Evolutionary conservation across 2,888 invertebrate genomes (phyloP), one percentile per base, ranked within the genome.

Genomic region (Furcula furcula): DNA sequence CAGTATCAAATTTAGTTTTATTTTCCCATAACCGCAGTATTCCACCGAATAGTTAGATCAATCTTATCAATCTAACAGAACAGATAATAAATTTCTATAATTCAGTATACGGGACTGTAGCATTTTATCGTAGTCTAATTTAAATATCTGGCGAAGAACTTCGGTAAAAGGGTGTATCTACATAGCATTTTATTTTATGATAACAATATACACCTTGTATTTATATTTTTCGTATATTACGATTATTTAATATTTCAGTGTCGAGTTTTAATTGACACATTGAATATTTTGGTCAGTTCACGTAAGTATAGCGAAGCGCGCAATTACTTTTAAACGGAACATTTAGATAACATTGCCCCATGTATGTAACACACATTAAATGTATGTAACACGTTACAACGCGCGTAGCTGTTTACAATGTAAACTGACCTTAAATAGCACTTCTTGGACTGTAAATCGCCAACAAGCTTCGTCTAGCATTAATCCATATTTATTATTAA

Each of bases 401-500:
- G 23, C 23, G 23, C 12, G 23, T 23, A 12, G 7, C 2, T 12
- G 23, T 23, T 23, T 23, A 23, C 23, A 15, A 37, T 31, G 35
- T 50, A 42, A 47, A 40, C 39, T 54, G 55, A 35, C 35, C 36
- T 35, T 26, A 21, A 28, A 38, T 23, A 16, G 29, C 20, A 34
- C 26, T 44, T 23, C 40, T 45, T 48, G 37, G 13, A 27, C n/a
- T n/a, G 4, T 28, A 47, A 52, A 52, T 50, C 48, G 50, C 54
- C 44, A 55, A 45, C 53, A 56, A 58, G 56, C 62, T 64, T 65
- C 41, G 36, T 53, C 39, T 59, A 55, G 54, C 49, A 46, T 36
- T 57, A 52, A 51, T 50, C 30, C 36, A 46, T 56, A 54, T 60
- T 56, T 54, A 51, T 54, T 51, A 47, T 33, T 61, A 56, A 54